Conservation (phyloP, 1,140 invertebrate genomes). For the Drosophila arizonae region DNA sequence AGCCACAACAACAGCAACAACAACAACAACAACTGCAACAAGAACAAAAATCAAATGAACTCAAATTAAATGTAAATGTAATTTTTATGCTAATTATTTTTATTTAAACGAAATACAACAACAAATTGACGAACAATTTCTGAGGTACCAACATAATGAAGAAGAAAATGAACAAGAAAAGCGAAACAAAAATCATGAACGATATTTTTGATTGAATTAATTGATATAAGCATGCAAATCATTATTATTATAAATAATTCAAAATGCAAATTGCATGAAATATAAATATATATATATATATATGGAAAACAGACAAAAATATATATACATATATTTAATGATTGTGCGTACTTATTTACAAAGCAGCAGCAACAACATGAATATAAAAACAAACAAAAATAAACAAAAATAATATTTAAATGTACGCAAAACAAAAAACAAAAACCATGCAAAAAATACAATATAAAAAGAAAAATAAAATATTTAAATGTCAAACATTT, state of each 20-base stretch:
- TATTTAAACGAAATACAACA: conserved; percentile 67
- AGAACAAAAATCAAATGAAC: conserved; percentile 82
- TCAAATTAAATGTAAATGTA: conserved; percentile 83
- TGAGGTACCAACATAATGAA: conserved; percentile 41
- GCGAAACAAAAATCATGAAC: conserved; percentile 46
- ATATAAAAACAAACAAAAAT: conserved; percentile 43
- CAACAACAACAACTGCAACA: conserved; percentile 58
- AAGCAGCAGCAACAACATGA: conserved; percentile 64
- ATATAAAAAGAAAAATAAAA: not conserved
- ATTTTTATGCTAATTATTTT: conserved; percentile 83
- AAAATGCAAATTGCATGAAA: conserved; percentile 66
- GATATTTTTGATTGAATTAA: conserved; percentile 77
- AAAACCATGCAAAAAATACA: not conserved
- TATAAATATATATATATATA: conserved; percentile 39
- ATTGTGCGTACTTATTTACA: conserved; percentile 72
- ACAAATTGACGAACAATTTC: conserved; percentile 28
- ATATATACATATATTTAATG: conserved; percentile 36
- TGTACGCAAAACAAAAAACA: conserved; percentile 31
- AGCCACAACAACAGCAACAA: conserved; percentile 14
- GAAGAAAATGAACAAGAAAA: not conserved
- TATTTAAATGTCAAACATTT: conserved; percentile 48
- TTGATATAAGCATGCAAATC: conserved; percentile 64
- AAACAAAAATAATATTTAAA: conserved; percentile 33
- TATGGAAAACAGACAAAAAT: conserved; percentile 6
- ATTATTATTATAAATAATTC: conserved; percentile 65